Evolutionary conservation across 2,888 invertebrate genomes (phyloP), one percentile per base, ranked within the genome.

Genomic region (Microctonus brassicae): DNA sequence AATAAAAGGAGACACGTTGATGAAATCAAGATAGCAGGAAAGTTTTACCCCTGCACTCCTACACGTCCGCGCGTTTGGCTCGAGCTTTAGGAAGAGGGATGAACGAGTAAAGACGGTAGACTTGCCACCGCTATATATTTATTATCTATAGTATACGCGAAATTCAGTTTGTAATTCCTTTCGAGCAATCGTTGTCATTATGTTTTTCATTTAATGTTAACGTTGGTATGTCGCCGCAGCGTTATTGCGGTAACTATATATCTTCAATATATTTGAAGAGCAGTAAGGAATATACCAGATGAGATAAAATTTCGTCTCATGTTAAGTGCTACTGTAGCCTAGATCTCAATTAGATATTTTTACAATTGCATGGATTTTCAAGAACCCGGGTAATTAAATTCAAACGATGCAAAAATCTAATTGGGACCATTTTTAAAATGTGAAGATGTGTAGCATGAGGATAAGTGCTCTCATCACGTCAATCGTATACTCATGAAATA

Each of bases 1-100:
- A 84, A 84, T 86, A 86, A 85, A 85, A 84, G 82, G 80, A 84
- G 85, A 84, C 85, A 85, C 83, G 85, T 82, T 86, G 85, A 86
- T 86, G 84, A 85, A 84, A 86, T 85, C 85, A 86, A 85, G 85
- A 84, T 83, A 80, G 82, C 72, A 78, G 80, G 77, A 80, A 82
- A 85, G 83, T 83, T 84, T 80, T 73, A 75, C 80, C 70, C 70
- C 36, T 69, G 71, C 68, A 26, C 60, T 47, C n/a, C 24, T 26
- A 17, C 63, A 61, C 53, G 52, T 36, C 47, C 53, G 39, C 69
- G 61, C 58, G 36, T 58, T 58, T 29, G 58, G 58, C 55, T 55
- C 55, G 24, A 24, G 55, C 55, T 55, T 55, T 55, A 55, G 33
- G 33, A 58, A 58, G 58, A 34, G 34, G 58, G 58, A 58, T 58